Evolutionary conservation across 2,113 vertebrate species (phyloP).

Genomic region (Oophaga pumilio): DNA sequence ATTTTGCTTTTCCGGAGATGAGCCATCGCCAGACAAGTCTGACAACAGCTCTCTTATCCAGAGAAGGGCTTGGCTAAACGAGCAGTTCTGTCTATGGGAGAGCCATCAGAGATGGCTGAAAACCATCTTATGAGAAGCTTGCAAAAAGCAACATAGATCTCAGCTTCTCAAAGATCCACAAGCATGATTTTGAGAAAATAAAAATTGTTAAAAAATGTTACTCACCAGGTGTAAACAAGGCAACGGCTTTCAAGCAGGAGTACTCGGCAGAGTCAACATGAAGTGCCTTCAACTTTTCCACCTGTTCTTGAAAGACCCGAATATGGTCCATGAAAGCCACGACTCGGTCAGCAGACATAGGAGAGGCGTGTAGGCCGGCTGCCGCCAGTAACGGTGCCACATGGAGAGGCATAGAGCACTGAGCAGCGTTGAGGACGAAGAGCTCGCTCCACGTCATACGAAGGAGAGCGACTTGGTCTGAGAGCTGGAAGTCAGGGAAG

Average conservation of each 20-base stretch:
- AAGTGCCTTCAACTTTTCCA: constrained; percentile 85
- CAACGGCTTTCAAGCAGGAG: constrained; percentile 83
- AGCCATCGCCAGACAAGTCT: no score
- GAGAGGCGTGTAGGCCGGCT: constrained; percentile 82
- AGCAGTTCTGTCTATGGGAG: no score
- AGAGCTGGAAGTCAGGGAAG: constrained; percentile 83
- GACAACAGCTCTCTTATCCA: no score
- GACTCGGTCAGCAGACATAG: constrained; percentile 81
- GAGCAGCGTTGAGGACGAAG: constrained; percentile 84
- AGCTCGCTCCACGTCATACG: constrained; percentile 87
- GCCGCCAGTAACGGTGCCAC: constrained; percentile 81
- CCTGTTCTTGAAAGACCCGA: constrained; percentile 85
- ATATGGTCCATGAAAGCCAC: constrained; percentile 90
- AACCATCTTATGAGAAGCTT: background rate
- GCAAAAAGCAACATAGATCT: background rate
- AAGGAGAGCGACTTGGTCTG: constrained; percentile 81
- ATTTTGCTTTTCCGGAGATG: no score
- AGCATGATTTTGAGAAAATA: background rate
- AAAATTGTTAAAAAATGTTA: background rate
- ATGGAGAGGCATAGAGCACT: constrained; percentile 82
- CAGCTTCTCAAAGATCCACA: background rate
- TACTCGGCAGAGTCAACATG: constrained; percentile 84
- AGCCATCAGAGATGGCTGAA: no score
- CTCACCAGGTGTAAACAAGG: constrained; percentile 84
- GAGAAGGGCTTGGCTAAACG: no score